Base-by-base conservation (phyloP, 2,797 vertebrate species). In the Takifugu ocellatus region DNA sequence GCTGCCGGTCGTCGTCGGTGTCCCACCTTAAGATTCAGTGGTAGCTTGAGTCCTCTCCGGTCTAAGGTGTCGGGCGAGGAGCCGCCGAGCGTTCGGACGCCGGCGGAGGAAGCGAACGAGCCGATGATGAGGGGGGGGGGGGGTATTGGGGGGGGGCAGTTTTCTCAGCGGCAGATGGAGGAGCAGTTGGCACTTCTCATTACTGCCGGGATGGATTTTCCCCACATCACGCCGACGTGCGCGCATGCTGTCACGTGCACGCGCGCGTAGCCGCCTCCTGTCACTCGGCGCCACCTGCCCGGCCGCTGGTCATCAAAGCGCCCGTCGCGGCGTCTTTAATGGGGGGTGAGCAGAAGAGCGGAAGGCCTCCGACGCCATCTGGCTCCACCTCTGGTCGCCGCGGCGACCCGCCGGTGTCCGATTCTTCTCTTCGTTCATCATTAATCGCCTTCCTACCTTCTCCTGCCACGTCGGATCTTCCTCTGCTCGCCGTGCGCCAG, bases 281-380 rank as follows among this genome's bases (percentile, higher is more conserved):
- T 83, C 81, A 81, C 59, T 82, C 59, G 49, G 63, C 56, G 64
- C 87, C 89, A 90, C 88, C 88, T 91, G 89, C 70, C 86, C 78
- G 67, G 83, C 88, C 89, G 85, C 87, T 86, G 87, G 87, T 89
- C 89, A 91, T 90, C 90, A 91, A 90, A 91, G 89, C 64, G 68
- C 79, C 79, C 59, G 79, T 68, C 65, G 76, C 61, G 59, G 64
- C 59, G 68, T 84, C 68, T 75, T 64, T 51, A 61, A 63, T 44
- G 44, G 50, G 64, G 75, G 72, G 69, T 61, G 64, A 60, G 59
- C 61, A 6, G 46, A 62, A 64, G 57, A 59, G 70, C 61, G 59
- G 58, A 70, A 56, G 59, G 57, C 43, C 73, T 66, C 62, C 54
- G 44, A 17, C 27, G 75, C 81, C 81, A 80, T 81, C 80, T 85